Conservation (phyloP, 2,888 invertebrate species). For the Diloba caeruleocephala region DNA sequence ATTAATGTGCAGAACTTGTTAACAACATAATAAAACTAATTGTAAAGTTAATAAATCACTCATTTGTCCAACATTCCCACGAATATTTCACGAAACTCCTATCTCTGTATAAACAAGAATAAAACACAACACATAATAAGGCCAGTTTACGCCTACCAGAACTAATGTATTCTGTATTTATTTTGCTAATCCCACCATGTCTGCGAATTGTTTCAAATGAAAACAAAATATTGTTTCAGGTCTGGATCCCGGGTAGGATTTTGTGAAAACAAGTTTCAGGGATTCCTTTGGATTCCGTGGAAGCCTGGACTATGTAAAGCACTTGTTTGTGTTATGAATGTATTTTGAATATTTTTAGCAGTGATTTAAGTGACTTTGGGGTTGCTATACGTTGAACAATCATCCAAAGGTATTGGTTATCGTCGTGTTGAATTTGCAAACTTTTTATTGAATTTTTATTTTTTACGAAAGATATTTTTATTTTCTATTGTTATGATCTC, state of each 20-base stretch:
- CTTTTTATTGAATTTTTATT: too few species aligned
- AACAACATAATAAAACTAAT: too few species aligned
- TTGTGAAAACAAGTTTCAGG: conserved; percentile 50
- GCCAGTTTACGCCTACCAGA: conserved; percentile 8
- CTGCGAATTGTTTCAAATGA: conserved; percentile 52
- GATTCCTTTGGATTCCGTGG: conserved; percentile 20
- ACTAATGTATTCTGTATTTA: conserved; percentile 50
- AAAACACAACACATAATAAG: conserved; percentile 20
- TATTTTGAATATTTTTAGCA: conserved; percentile 4
- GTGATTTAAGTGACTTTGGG: background rate
- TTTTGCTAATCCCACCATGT: conserved; percentile 54
- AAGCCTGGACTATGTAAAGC: background rate
- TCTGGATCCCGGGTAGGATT: conserved; percentile 35
- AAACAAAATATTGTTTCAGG: conserved; percentile 67
- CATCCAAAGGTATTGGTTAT: too few species aligned
- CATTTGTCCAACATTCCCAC: too few species aligned
- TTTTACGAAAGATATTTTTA: too few species aligned
- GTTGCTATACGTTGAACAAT: background rate
- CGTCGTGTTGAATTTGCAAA: too few species aligned
- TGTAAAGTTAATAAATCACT: too few species aligned
- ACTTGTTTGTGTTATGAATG: background rate
- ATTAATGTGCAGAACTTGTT: too few species aligned
- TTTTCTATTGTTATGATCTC: too few species aligned
- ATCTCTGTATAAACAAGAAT: conserved; percentile 8
- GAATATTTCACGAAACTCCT: conserved; percentile 1